These are phyloP conservation scores for Acyrthosiphon pisum DNA, from an alignment of 1,140 invertebrate species.

Conservation along the genomic window DNA sequence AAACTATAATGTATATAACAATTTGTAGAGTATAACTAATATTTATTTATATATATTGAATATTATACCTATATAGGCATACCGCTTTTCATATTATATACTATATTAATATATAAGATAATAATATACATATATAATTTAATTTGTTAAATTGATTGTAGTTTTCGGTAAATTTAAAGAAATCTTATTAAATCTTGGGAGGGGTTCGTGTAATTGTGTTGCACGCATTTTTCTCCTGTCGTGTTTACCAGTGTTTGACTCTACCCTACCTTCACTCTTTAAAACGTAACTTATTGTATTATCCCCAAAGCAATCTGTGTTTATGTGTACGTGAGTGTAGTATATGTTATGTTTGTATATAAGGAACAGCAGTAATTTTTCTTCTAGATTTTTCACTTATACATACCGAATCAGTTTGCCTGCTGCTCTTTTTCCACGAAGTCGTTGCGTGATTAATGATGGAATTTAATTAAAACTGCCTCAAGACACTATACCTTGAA, in stretches of 20 bases:
- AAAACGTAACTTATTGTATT: slow-evolving; percentile 41
- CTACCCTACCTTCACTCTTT: not conserved
- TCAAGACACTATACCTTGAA: not conserved
- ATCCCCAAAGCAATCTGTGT: slow-evolving; percentile 43
- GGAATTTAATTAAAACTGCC: slow-evolving; percentile 43
- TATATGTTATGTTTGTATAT: not conserved
- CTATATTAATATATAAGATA: too few species aligned
- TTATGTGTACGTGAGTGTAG: not conserved
- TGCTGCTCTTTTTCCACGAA: not conserved
- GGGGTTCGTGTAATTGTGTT: too few species aligned
- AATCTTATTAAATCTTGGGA: slow-evolving; percentile 29
- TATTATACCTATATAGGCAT: too few species aligned
- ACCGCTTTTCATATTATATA: too few species aligned
- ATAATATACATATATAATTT: not conserved
- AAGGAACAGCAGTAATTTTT: slow-evolving; percentile 48
- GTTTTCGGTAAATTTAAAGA: not conserved
- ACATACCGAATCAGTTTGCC: not conserved
- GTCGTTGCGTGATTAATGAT: slow-evolving; percentile 50
- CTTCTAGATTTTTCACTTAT: slow-evolving; percentile 44
- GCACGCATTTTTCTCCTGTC: not conserved
- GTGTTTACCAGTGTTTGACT: not conserved
- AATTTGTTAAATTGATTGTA: not conserved
- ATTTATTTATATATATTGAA: too few species aligned
- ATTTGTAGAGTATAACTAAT: too few species aligned
- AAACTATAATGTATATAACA: too few species aligned